Evolutionary conservation across 2,888 invertebrate species (phyloP), one percentile per base, ranked within the genome.

Genomic region (Netelia fuscicornis): DNA sequence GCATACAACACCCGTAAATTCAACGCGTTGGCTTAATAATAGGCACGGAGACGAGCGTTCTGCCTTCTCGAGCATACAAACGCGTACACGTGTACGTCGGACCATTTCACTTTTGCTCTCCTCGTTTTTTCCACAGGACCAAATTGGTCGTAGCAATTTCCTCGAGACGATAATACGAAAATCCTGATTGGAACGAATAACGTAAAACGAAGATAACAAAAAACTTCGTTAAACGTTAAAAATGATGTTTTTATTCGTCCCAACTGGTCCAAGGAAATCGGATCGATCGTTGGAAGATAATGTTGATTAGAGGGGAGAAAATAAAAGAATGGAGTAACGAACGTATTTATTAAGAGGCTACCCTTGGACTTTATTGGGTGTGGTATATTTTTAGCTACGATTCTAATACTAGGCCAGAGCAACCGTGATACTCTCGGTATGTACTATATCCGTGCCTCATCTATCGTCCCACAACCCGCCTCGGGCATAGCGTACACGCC

Each of bases 331-430:
- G 48, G 42, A 72, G 68, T 75, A 75, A 81, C 75, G 56, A 78
- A 82, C 62, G 72, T 81, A 75, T 84, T 74, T 85, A 82, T 68
- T 58, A 82, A 79, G 82, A 85, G 30, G 79, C 77, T 80, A 84
- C 84, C 84, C 84, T 83, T 81, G 86, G 77, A 75, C 81, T 86
- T 78, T 86, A 84, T 84, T 86, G 86, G 72, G 64, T 79, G 78
- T 75, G 71, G 30, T 78, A 74, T 86, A 84, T 84, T 84, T 86
- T 84, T 84, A 86, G 84, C 78, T 13, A 25, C 68, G 48, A 78
- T 81, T 84, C 84, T 84, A 84, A 86, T 84, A 86, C 79, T 79
- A 82, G 84, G 62, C 71, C 79, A 70, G 74, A 48, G 42, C 83
- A 74, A 30, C 13, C 79, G 74, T 44, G 71, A 54, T 78, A 80